Conservation (phyloP, 92 coral and sea anemone genomes). For the Chrysogorgia sp. region DNA sequence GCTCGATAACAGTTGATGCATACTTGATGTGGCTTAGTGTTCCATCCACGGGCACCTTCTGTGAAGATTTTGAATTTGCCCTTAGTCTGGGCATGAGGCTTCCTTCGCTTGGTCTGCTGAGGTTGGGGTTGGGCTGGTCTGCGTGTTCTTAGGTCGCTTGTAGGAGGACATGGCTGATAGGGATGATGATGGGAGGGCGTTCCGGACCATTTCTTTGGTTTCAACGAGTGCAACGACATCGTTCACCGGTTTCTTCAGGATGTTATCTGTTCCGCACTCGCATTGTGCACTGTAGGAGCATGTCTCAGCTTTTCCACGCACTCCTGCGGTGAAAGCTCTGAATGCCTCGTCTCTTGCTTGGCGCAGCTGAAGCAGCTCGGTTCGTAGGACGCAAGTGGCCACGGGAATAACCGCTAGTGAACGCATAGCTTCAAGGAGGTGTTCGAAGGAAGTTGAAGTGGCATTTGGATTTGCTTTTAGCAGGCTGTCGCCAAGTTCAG, state of each 20-base stretch:
- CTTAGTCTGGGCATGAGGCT: too few relatives aligned
- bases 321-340: constrained; percentile 67
- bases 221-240: constrained; percentile 64
- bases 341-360: constrained; percentile 65
- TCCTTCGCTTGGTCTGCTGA: too few relatives aligned
- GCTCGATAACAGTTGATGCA: constrained; percentile 59
- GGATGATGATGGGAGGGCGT: constrained; percentile 63
- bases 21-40: constrained; percentile 54
- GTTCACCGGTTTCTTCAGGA: constrained; percentile 52
- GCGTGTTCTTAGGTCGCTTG: constrained; percentile 37
- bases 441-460: constrained; percentile 25
- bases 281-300: constrained; percentile 58
- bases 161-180: constrained; percentile 64
- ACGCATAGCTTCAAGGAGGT: constrained; percentile 63
- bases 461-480: constrained; percentile 54
- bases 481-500: constrained; percentile 63
- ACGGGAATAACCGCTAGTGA: constrained; percentile 66
- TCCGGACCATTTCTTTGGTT: constrained; percentile 67
- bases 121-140: too few relatives aligned
- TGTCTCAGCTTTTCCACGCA: constrained; percentile 67
- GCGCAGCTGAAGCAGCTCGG: constrained; percentile 59
- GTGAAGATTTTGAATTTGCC: too few relatives aligned
- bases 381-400: constrained; percentile 68
- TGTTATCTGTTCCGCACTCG: constrained; percentile 45
- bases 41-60: too few relatives aligned